Evolutionary conservation across 2,113 vertebrate genomes (phyloP).

Genomic region (Bubo bubo): DNA sequence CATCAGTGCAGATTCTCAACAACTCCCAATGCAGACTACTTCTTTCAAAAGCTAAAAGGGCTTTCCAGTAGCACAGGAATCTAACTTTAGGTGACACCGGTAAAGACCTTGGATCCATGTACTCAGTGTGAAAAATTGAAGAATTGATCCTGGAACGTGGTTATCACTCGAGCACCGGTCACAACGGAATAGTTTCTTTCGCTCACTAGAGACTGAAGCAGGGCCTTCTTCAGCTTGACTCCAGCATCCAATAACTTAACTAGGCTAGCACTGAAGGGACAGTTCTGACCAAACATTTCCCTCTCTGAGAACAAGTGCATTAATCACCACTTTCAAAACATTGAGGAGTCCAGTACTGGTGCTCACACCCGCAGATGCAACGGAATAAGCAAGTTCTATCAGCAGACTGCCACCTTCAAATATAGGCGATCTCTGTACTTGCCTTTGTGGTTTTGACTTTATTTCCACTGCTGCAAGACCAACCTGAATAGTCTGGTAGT

Average conservation of each 20-base stretch:
- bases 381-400: not conserved
- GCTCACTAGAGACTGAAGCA: not conserved
- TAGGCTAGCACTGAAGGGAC: not conserved
- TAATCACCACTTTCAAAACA: not conserved
- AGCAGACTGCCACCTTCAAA: not conserved
- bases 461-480: constrained; percentile 98
- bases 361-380: not conserved
- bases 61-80: not conserved
- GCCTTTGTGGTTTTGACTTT: constrained; percentile 99
- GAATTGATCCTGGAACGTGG: not conserved
- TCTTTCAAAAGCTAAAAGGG: not conserved
- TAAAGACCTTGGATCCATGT: not conserved
- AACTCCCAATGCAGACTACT: not conserved
- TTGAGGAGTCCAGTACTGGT: not conserved
- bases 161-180: not conserved
- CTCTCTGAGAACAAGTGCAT: not conserved
- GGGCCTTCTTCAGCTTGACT: not conserved
- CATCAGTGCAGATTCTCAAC: not conserved
- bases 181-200: fast-evolving
- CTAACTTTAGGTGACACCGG: not conserved
- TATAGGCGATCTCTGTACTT: constrained; percentile 51
- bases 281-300: not conserved
- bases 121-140: not conserved
- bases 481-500: constrained; percentile 94
- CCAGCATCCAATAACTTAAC: not conserved